Evolutionary conservation across 1,140 invertebrate species (phyloP).

Genomic region (Oppia nitens): DNA sequence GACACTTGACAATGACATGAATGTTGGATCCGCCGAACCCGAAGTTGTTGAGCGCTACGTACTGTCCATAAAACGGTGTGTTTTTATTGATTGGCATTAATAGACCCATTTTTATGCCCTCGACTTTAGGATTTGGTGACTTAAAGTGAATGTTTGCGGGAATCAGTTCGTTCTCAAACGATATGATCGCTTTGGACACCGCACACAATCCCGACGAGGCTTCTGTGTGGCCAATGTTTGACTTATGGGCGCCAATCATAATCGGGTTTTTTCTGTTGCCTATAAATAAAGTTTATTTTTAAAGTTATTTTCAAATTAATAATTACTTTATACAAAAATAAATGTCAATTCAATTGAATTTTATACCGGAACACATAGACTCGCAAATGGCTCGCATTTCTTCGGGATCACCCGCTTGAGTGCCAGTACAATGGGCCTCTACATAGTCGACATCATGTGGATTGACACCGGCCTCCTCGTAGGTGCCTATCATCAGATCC

Average conservation of each 20-base stretch:
- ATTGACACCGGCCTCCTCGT: slow-evolving; percentile 57
- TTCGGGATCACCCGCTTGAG: slow-evolving; percentile 47
- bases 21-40: slow-evolving; percentile 95
- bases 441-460: slow-evolving; percentile 66
- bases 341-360: neutral
- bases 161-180: slow-evolving; percentile 33
- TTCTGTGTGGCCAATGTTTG: slow-evolving; percentile 83
- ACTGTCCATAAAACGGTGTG: slow-evolving; percentile 50
- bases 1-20: slow-evolving; percentile 61
- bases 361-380: slow-evolving; percentile 47
- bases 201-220: slow-evolving; percentile 56
- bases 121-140: slow-evolving; percentile 35
- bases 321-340: neutral
- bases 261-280: slow-evolving; percentile 41
- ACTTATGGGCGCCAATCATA: slow-evolving; percentile 73
- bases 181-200: slow-evolving; percentile 32
- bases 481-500: slow-evolving; percentile 63
- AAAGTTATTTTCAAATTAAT: neutral
- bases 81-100: slow-evolving; percentile 41
- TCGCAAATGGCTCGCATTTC: slow-evolving; percentile 68
- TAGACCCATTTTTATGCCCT: slow-evolving; percentile 46
- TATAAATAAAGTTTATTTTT: slow-evolving; percentile 5
- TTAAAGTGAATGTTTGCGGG: slow-evolving; percentile 39
- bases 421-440: slow-evolving; percentile 92
- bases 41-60: slow-evolving; percentile 81